phyloP scores from a whole-genome alignment of 2,113 vertebrate genomes.

The Eretmochelys imbricata region DNA sequence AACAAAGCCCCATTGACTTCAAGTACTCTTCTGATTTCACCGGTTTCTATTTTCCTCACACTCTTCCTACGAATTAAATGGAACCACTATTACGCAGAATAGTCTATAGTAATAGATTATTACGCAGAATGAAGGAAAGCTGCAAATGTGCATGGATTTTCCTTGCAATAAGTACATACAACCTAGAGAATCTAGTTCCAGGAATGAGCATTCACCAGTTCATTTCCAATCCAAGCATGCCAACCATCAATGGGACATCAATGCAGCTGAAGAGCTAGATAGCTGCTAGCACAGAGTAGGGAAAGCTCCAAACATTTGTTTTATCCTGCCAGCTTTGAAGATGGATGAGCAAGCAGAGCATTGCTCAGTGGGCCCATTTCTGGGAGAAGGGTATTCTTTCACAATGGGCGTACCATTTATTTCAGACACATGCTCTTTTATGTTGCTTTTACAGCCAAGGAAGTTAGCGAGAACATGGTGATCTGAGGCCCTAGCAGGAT shows the following conservation, averaged over 20 bases:
- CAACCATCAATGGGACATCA: rapidly evolving
- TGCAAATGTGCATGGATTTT: constrained; percentile 54
- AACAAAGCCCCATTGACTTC: background rate
- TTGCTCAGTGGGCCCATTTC: background rate
- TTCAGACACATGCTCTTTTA: background rate
- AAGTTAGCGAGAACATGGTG: background rate
- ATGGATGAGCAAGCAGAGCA: background rate
- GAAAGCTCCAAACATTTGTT: background rate
- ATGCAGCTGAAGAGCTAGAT: background rate
- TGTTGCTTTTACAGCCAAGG: rapidly evolving
- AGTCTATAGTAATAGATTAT: background rate
- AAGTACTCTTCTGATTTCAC: background rate
- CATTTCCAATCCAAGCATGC: background rate
- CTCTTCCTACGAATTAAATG: constrained; percentile 31
- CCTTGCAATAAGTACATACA: constrained; percentile 11
- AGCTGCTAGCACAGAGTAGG: background rate
- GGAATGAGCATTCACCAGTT: background rate
- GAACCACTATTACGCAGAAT: constrained; percentile 54
- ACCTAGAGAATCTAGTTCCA: constrained; percentile 7
- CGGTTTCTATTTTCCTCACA: constrained; percentile 3
- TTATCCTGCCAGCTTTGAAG: rapidly evolving
- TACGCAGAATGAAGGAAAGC: constrained; percentile 50
- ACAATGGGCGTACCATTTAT: background rate
- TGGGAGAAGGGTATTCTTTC: rapidly evolving
- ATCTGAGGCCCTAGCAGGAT: background rate